These are phyloP conservation scores for Trypoxylus dichotomus DNA, from an alignment of 1,140 invertebrate genomes.

Conservation along the genomic window DNA sequence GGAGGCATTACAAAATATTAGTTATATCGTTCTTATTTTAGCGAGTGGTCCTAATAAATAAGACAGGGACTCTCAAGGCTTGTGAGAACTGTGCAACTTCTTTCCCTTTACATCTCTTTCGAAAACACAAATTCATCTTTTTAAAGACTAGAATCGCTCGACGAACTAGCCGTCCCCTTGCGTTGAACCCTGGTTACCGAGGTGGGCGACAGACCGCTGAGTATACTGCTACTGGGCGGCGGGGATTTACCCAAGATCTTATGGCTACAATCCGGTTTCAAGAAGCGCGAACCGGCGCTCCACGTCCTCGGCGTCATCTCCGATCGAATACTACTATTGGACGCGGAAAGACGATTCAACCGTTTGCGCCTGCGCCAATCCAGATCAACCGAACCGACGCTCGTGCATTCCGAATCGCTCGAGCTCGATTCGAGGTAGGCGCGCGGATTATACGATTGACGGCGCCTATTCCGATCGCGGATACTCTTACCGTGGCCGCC, in stretches of 20 bases:
- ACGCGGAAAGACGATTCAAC: constrained; percentile 47
- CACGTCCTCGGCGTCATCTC: constrained; percentile 44
- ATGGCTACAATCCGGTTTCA: constrained; percentile 44
- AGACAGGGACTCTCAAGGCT: too few species aligned
- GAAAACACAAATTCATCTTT: constrained; percentile 11
- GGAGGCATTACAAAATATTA: too few species aligned
- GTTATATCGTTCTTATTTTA: too few species aligned
- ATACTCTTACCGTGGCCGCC: constrained; percentile 47
- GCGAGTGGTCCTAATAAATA: too few species aligned
- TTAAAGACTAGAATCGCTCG: constrained; percentile 51
- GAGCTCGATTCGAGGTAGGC: constrained; percentile 54
- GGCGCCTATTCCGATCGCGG: constrained; percentile 56
- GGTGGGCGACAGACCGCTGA: constrained; percentile 52
- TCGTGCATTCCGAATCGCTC: constrained; percentile 48
- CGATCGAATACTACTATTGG: constrained; percentile 51
- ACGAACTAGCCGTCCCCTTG: constrained; percentile 41
- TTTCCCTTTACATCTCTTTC: too few species aligned
- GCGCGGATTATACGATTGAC: constrained; percentile 60
- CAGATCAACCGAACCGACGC: constrained; percentile 51
- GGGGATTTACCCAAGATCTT: constrained; percentile 49
- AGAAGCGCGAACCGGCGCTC: constrained; percentile 43
- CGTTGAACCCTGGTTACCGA: constrained; percentile 48
- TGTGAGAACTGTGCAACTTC: too few species aligned
- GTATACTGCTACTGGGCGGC: constrained; percentile 50
- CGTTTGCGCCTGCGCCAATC: constrained; percentile 50